Base-by-base conservation (phyloP, 2,888 invertebrate species). In the Zeuzera pyrina region DNA sequence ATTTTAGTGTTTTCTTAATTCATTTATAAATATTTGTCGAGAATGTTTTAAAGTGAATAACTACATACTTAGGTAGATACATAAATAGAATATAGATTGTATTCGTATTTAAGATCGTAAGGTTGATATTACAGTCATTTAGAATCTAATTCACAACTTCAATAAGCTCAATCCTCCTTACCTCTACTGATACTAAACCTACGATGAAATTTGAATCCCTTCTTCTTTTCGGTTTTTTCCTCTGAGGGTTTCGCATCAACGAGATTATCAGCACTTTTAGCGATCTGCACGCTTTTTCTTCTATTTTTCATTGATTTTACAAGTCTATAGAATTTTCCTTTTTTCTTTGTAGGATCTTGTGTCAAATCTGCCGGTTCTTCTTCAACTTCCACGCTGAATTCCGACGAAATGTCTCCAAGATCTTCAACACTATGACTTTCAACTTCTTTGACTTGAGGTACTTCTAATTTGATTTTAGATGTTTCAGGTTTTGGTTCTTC, bases 291-390 rank as follows among this genome's bases (percentile, higher is more conserved):
- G 43, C 83, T 83, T 67, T 83, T 83, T 44, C 79, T 59, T 36
- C 83, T 63, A 36, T 78, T 83, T 45, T 81, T 81, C 83, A 83
- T 83, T 0, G 79, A 74, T 41, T 83, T 83, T 0, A 83, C 83
- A 8, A 83, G 58, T 33, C 61, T 76, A 44, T 83, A 83, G 44
- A 83, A 83, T 32, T 81, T 83, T 0, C 83, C 83, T 35, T 60
- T 73, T 41, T 77, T 79, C 41, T 81, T 81, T 0, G 62, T 54
- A 1, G 73, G 66, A 29, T 78, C 77, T 24, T 62, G 53, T 2
- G 46, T 43, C 3, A 64, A 48, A 14, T 77, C 76, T 2, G 65
- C 42, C 0, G 63, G 45, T 19, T 81, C 81, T 29, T 71, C 73
- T 41, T 81, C 81, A 1, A 81, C 79, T 61, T 81, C 79, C 5